Percentiles rank a stretch among this genome's conserved stretches.
Conservation (phyloP, 2,797 vertebrate species). For the Pterois miles region DNA sequence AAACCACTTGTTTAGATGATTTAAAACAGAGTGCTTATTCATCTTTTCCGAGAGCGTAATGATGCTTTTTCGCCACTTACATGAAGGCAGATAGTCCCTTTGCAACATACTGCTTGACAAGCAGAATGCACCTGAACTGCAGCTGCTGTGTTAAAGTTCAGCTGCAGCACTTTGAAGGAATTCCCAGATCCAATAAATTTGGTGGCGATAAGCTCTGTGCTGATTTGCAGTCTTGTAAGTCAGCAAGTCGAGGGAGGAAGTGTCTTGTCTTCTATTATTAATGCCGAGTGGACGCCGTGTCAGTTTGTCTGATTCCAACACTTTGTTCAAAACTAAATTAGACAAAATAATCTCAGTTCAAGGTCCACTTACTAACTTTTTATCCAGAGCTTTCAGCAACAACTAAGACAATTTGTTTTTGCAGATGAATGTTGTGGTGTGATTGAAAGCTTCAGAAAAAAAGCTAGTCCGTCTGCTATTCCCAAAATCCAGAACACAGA, state of each 20-base stretch:
- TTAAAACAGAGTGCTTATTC: constrained; percentile 32
- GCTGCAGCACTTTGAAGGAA: constrained; percentile 19
- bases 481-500: neutral
- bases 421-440: neutral
- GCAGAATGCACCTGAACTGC: constrained; percentile 13
- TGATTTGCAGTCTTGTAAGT: neutral
- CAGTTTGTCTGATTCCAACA: neutral
- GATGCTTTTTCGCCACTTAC: neutral
- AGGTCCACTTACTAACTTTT: neutral
- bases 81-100: constrained; percentile 23
- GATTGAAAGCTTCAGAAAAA: no score
- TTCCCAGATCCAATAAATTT: constrained; percentile 25
- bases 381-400: neutral
- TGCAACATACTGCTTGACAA: constrained; percentile 2
- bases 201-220: neutral
- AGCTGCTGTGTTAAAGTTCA: constrained; percentile 11
- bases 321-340: neutral
- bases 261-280: neutral
- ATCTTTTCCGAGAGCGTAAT: constrained; percentile 30
- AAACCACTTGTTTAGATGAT: constrained; percentile 26
- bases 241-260: neutral
- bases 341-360: neutral
- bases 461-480: neutral
- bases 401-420: neutral
- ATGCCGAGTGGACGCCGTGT: neutral